phyloP scores from a whole-genome alignment of 1,140 invertebrate species.

The Antheraea pernyi region DNA sequence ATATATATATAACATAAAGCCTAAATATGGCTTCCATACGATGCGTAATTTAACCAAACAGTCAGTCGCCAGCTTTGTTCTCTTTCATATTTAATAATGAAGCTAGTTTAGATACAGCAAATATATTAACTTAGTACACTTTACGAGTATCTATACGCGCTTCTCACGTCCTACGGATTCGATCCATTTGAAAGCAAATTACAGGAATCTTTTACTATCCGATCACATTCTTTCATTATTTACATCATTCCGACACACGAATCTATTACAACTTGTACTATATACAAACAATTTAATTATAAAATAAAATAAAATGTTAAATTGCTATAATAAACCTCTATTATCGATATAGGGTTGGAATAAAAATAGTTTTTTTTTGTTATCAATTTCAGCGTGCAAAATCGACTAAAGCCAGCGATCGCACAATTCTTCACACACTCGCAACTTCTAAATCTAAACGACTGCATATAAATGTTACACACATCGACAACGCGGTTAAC shows the following conservation, averaged over 20 bases:
- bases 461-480: constrained; percentile 27
- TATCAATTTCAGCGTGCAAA: constrained; percentile 69
- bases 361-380: constrained; percentile 65
- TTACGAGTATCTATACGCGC: constrained; percentile 17
- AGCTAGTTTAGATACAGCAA: constrained; percentile 72
- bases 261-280: constrained; percentile 76
- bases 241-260: constrained; percentile 63
- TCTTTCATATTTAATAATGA: constrained; percentile 52
- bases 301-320: constrained; percentile 75
- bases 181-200: constrained; percentile 35
- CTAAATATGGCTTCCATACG: not conserved
- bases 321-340: constrained; percentile 64
- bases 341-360: constrained; percentile 72
- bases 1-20: not conserved
- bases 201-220: constrained; percentile 36
- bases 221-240: constrained; percentile 58
- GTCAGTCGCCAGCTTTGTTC: constrained; percentile 63
- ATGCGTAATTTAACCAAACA: constrained; percentile 15
- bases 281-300: constrained; percentile 77
- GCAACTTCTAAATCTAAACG: constrained; percentile 48
- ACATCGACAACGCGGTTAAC: constrained; percentile 38
- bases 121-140: constrained; percentile 52
- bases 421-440: constrained; percentile 48
- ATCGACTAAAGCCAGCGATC: constrained; percentile 69
- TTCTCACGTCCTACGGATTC: constrained; percentile 37